Percentiles rank a stretch among this genome's conserved stretches.
These are phyloP conservation scores for Kryptopterus vitreolus DNA, from an alignment of 2,797 vertebrate species.

Conservation along the genomic window DNA sequence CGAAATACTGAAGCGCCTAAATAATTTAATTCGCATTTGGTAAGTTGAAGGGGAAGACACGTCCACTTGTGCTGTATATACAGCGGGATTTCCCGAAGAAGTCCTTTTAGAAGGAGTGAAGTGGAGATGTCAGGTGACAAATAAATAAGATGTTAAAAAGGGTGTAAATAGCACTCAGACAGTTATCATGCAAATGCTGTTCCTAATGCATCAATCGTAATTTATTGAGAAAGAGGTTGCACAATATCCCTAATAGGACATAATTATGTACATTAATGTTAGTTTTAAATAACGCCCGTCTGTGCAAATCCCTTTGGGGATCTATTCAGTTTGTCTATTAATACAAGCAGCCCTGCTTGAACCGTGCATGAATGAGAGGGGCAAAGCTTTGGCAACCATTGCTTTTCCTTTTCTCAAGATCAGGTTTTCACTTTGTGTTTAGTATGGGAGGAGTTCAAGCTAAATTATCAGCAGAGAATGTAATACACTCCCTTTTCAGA, in stretches of 20 bases:
- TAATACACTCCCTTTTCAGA: not conserved
- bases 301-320: not conserved
- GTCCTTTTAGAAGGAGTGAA: not conserved
- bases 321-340: slow-evolving; percentile 16
- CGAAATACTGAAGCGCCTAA: not conserved
- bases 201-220: slow-evolving; percentile 8
- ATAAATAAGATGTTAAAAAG: slow-evolving; percentile 27
- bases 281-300: not conserved
- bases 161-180: slow-evolving; percentile 1
- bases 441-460: not conserved
- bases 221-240: slow-evolving; percentile 21
- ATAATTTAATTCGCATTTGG: not conserved
- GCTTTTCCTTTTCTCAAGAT: not conserved
- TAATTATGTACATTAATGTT: slow-evolving; percentile 30
- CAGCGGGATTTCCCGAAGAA: not conserved
- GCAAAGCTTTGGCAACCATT: slow-evolving; percentile 14
- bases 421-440: not conserved
- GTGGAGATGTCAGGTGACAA: not conserved
- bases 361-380: slow-evolving; percentile 11
- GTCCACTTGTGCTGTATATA: not conserved
- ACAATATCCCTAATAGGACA: not conserved
- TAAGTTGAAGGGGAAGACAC: not conserved
- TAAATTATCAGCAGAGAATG: not conserved
- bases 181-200: slow-evolving; percentile 15
- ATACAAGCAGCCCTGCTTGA: slow-evolving; percentile 23